Conservation (phyloP, 1,140 invertebrate species). For the Maniola jurtina region DNA sequence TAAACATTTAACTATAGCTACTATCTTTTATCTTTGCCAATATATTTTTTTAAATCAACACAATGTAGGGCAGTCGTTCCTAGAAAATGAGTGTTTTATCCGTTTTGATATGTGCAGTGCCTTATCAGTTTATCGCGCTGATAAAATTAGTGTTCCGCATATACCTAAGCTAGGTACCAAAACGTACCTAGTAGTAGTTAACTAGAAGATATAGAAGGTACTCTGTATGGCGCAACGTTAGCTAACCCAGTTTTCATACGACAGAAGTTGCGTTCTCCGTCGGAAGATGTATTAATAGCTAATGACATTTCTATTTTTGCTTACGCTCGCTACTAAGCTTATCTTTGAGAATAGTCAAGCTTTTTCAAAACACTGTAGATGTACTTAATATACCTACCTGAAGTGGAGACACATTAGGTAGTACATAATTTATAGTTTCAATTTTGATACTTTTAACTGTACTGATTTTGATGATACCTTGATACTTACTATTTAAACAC, state of each 20-base stretch:
- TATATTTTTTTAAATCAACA: slow-evolving; percentile 34
- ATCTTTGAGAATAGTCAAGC: not conserved
- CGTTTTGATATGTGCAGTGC: slow-evolving; percentile 31
- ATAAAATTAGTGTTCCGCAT: slow-evolving; percentile 36
- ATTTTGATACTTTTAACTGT: too few relatives aligned
- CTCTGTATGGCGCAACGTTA: slow-evolving; percentile 45
- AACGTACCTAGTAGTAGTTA: not conserved
- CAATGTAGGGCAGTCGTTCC: slow-evolving; percentile 30
- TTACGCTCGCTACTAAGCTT: slow-evolving; percentile 25
- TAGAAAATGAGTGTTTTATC: slow-evolving; percentile 42
- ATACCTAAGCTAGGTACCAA: too few relatives aligned
- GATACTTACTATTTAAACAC: too few relatives aligned
- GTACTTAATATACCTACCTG: too few relatives aligned
- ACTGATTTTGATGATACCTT: too few relatives aligned
- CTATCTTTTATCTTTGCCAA: slow-evolving; percentile 24
- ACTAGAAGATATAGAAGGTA: slow-evolving; percentile 15
- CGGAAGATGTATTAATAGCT: slow-evolving; percentile 47
- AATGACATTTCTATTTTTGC: slow-evolving; percentile 54
- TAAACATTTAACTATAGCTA: slow-evolving; percentile 50
- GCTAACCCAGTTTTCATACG: slow-evolving; percentile 55
- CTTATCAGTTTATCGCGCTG: slow-evolving; percentile 61
- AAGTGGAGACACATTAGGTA: too few relatives aligned
- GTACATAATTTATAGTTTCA: too few relatives aligned
- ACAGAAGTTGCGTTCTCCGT: slow-evolving; percentile 43
- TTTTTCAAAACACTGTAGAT: too few relatives aligned